Percentiles rank a stretch among this genome's conserved stretches.
Conservation (phyloP, 2,797 vertebrate species). For the Cossypha heuglini region DNA sequence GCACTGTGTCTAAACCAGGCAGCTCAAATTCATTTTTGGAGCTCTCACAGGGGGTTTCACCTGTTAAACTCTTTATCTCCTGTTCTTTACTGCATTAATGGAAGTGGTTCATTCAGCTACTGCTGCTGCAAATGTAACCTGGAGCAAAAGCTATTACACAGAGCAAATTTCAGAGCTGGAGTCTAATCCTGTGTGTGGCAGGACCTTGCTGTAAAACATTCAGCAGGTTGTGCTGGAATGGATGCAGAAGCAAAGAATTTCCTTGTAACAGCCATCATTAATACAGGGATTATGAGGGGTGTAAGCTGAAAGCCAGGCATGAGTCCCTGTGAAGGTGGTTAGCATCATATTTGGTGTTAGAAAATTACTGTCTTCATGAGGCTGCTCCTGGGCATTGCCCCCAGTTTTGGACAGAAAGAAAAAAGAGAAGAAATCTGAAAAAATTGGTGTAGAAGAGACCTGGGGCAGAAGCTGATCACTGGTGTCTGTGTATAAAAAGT, state of each 20-base stretch:
- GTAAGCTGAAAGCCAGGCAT: accelerated
- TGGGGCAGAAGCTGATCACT: neutral
- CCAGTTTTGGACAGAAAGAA: neutral
- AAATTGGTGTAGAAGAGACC: neutral
- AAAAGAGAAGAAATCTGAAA: neutral
- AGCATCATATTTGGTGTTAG: neutral
- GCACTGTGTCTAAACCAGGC: neutral
- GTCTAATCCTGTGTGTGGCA: neutral
- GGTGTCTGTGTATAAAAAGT: neutral
- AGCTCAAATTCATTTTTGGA: neutral
- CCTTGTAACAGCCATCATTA: neutral
- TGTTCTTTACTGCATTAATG: neutral
- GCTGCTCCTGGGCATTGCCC: neutral
- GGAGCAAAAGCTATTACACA: neutral
- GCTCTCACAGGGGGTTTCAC: neutral
- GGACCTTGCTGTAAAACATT: neutral
- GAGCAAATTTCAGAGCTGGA: neutral
- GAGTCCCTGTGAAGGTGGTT: neutral
- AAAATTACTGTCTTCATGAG: neutral
- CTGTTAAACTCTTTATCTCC: neutral
- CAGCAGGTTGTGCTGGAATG: accelerated
- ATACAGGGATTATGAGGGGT: accelerated
- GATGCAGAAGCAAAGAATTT: neutral
- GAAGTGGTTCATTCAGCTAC: neutral
- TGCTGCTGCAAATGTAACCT: neutral